A percentile compares a stretch with the other conserved stretches of the same genome.
These are phyloP conservation scores for Alauda arvensis DNA, from an alignment of 2,797 vertebrate species.

Conservation along the genomic window DNA sequence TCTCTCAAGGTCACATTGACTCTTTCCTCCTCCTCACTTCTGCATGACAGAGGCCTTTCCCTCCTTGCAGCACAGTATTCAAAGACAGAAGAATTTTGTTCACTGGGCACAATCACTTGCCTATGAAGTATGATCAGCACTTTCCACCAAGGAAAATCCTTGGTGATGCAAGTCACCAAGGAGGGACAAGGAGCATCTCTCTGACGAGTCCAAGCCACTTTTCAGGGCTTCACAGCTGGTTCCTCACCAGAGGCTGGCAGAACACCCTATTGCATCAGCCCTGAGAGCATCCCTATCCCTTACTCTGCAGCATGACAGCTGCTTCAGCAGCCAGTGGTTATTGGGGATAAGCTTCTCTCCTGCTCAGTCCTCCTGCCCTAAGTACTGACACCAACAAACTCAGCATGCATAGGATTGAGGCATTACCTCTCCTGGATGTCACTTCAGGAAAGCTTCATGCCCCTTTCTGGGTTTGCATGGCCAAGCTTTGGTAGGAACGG, in stretches of 20 bases:
- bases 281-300: neutral
- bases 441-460: neutral
- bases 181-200: neutral
- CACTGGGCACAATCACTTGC: neutral
- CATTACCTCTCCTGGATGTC: neutral
- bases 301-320: neutral
- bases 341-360: neutral
- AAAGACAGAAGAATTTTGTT: neutral
- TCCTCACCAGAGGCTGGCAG: neutral
- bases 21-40: neutral
- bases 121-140: neutral
- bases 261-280: neutral
- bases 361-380: fast-evolving
- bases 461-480: neutral
- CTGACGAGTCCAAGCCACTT: neutral
- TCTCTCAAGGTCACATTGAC: constrained; percentile 12
- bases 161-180: neutral
- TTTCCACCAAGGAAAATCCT: neutral
- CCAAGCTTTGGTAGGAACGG: neutral
- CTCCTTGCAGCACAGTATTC: neutral
- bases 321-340: neutral
- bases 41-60: neutral
- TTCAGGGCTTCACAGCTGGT: neutral
- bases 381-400: neutral
- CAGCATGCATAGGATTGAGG: neutral